Percentiles rank a stretch among this genome's conserved stretches.
Conservation (phyloP, 1,140 invertebrate species). For the Papilio machaon region DNA sequence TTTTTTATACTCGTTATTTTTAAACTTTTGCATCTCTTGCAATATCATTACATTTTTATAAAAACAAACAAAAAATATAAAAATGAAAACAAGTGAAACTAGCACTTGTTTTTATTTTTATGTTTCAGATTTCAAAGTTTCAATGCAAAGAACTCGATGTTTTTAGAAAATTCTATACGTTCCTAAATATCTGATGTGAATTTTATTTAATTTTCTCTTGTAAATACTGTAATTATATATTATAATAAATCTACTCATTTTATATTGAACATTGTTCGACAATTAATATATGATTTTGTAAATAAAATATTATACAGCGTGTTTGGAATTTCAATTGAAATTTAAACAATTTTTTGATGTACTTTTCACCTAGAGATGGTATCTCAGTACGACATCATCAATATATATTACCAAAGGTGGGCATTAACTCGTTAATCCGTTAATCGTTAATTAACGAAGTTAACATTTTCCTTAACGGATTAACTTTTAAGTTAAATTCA, state of each 20-base stretch:
- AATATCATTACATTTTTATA: not conserved
- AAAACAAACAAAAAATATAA: too few species aligned
- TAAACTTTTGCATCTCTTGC: not conserved
- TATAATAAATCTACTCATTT: not conserved
- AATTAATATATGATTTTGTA: conserved; percentile 3
- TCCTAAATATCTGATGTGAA: not conserved
- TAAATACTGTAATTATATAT: not conserved
- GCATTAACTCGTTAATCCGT: too few species aligned
- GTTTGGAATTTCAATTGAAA: too few species aligned
- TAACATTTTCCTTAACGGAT: too few species aligned
- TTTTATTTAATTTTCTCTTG: not conserved
- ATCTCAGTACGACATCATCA: too few species aligned
- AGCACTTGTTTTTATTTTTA: not conserved
- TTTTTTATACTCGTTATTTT: not conserved
- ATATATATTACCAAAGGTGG: too few species aligned
- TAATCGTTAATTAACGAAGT: too few species aligned
- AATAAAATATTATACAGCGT: not conserved
- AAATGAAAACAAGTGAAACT: too few species aligned
- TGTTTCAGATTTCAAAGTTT: too few species aligned
- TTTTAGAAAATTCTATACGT: not conserved
- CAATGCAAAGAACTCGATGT: not conserved
- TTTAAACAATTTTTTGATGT: too few species aligned
- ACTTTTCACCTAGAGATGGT: too few species aligned
- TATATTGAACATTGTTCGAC: not conserved
- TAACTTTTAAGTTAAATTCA: too few species aligned